Conservation (phyloP, 2,888 invertebrate genomes). For the Volucella inanis region DNA sequence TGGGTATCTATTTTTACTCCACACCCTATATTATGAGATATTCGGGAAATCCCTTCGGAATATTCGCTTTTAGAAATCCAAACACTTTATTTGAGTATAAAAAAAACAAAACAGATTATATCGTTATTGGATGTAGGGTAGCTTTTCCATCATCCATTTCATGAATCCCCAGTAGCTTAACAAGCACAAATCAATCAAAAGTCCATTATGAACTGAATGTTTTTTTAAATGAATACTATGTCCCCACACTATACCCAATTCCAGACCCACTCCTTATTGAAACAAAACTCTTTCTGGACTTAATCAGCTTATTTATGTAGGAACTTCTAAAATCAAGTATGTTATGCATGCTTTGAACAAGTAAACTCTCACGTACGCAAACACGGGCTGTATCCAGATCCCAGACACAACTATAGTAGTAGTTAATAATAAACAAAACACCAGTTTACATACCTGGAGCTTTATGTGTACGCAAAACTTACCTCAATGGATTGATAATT, state of each 20-base stretch:
- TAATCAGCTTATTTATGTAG: slow-evolving; percentile 36
- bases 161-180: too few relatives aligned
- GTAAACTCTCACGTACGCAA: neutral
- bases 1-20: slow-evolving; percentile 11
- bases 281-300: neutral
- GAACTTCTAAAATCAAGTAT: neutral
- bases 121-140: slow-evolving; percentile 1
- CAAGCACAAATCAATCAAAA: neutral
- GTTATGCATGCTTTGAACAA: neutral
- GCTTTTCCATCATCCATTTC: neutral
- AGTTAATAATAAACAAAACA: slow-evolving; percentile 48
- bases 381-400: neutral
- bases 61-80: neutral
- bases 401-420: slow-evolving; percentile 19
- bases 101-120: slow-evolving; percentile 3
- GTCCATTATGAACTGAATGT: neutral
- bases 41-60: slow-evolving; percentile 3
- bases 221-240: neutral
- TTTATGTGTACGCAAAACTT: slow-evolving; percentile 78
- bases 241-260: too few relatives aligned
- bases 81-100: neutral
- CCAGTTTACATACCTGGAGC: slow-evolving; percentile 17
- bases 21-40: neutral
- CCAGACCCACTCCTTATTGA: neutral
- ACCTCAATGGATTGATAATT: slow-evolving; percentile 89